A percentile compares a stretch with the other conserved stretches of the same genome.
These are phyloP conservation scores for Castor canadensis DNA, from an alignment of 2,113 vertebrate species.

Conservation along the genomic window DNA sequence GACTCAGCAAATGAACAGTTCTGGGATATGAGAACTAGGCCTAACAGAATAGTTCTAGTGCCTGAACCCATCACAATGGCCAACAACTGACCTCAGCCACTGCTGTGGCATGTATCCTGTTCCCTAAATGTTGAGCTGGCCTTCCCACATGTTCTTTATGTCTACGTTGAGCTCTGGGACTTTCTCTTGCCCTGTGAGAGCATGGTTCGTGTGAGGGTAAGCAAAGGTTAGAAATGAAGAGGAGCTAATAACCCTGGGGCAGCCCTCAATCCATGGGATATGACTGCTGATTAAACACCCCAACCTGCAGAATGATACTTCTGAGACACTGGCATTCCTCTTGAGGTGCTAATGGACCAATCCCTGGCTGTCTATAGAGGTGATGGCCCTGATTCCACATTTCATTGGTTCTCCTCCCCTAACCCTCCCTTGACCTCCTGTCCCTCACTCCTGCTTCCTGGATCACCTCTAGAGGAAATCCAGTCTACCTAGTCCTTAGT, in stretches of 20 bases:
- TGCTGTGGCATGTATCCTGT: no score
- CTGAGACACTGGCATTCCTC: not conserved
- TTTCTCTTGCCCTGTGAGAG: not conserved
- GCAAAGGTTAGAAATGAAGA: not conserved
- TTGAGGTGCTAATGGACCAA: accelerated
- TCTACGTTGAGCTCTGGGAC: no score
- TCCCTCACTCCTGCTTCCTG: not conserved
- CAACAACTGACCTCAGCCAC: not conserved
- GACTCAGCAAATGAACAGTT: not conserved
- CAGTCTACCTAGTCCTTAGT: not conserved
- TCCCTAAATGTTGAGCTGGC: not conserved
- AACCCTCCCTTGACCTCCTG: no score
- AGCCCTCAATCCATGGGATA: not conserved
- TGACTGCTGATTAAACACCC: not conserved
- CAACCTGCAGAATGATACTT: not conserved
- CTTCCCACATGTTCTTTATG: no score
- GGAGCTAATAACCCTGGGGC: not conserved
- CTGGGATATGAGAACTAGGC: not conserved
- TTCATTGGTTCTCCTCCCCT: no score
- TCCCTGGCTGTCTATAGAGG: not conserved
- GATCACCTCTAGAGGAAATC: not conserved
- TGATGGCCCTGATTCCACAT: not conserved
- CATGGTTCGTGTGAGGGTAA: not conserved
- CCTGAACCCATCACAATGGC: no score
- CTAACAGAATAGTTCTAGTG: not conserved